These are phyloP conservation scores for Macrosoma leucophasiata DNA, from an alignment of 2,888 invertebrate species.

Conservation along the genomic window DNA sequence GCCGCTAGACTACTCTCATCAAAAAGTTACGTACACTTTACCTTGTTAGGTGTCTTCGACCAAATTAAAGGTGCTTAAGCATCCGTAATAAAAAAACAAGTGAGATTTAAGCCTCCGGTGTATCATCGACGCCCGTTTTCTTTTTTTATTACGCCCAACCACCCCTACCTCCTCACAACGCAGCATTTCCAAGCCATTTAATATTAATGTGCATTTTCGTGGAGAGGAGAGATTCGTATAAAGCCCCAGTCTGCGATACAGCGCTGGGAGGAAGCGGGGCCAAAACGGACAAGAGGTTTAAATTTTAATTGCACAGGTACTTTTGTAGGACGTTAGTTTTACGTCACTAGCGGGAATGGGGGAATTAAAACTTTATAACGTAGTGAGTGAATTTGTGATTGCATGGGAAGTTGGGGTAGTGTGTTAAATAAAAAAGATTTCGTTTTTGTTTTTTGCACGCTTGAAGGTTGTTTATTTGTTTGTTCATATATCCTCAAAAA, in stretches of 20 bases:
- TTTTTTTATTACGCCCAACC: slow-evolving; percentile 51
- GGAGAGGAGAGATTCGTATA: slow-evolving; percentile 71
- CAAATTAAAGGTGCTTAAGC: no score
- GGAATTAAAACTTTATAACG: no score
- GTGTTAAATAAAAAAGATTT: no score
- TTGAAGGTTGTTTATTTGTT: no score
- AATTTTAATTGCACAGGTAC: slow-evolving; percentile 57
- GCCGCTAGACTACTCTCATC: no score
- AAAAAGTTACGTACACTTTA: no score
- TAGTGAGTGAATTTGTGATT: no score
- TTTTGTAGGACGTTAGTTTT: slow-evolving; percentile 32
- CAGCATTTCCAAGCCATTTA: slow-evolving; percentile 77
- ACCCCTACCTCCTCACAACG: slow-evolving; percentile 50
- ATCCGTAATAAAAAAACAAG: slow-evolving; percentile 34
- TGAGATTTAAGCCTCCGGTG: slow-evolving; percentile 46
- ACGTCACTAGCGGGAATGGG: slow-evolving; percentile 33
- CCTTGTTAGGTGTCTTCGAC: no score
- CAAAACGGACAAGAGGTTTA: slow-evolving; percentile 57
- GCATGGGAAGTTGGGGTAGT: no score
- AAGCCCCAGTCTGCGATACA: slow-evolving; percentile 70
- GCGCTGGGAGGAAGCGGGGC: slow-evolving; percentile 51
- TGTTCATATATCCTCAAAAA: no score
- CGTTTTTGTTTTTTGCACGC: no score
- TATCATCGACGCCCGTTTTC: slow-evolving; percentile 63
- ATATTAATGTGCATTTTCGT: slow-evolving; percentile 78